phyloP scores from a whole-genome alignment of 2,888 invertebrate genomes.

The Rhagophthalmus giganteus region DNA sequence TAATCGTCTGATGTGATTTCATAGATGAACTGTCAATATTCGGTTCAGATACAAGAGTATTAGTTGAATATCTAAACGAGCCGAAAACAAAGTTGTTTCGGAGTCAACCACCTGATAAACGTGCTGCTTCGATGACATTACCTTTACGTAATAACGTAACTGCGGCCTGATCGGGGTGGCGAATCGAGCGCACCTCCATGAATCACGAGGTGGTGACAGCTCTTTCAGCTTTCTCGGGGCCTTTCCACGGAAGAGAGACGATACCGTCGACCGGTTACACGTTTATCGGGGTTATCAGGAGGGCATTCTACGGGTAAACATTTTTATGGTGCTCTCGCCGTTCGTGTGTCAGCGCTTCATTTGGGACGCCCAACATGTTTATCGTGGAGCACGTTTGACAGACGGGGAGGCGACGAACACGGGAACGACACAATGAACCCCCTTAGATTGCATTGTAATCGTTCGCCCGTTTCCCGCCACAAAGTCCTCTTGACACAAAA shows the following conservation, averaged over 20 bases:
- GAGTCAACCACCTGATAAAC: conserved; percentile 29
- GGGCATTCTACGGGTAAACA: conserved; percentile 12
- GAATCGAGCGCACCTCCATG: conserved; percentile 13
- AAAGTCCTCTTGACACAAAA: too few species aligned
- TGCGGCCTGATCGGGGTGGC: conserved; percentile 18
- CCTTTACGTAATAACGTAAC: conserved; percentile 29
- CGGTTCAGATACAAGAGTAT: conserved; percentile 41
- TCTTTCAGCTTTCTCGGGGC: conserved; percentile 18
- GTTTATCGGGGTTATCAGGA: conserved; percentile 13
- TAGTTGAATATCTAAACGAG: conserved; percentile 46
- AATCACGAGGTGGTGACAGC: conserved; percentile 24
- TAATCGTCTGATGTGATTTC: conserved; percentile 55
- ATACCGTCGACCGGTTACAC: conserved; percentile 1
- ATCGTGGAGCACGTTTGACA: conserved; percentile 36
- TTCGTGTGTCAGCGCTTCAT: conserved; percentile 16
- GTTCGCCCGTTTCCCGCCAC: conserved; percentile 29
- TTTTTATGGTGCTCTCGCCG: conserved; percentile 12
- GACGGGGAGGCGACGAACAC: conserved; percentile 40
- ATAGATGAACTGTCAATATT: conserved; percentile 52
- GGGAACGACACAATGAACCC: conserved; percentile 44
- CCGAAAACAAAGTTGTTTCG: conserved; percentile 47
- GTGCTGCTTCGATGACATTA: conserved; percentile 26
- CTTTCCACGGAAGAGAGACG: conserved; percentile 12
- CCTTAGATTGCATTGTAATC: conserved; percentile 49
- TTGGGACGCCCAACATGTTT: conserved; percentile 34